phyloP scores from a whole-genome alignment of 2,888 invertebrate genomes.

The Dastarcus helophoroides region DNA sequence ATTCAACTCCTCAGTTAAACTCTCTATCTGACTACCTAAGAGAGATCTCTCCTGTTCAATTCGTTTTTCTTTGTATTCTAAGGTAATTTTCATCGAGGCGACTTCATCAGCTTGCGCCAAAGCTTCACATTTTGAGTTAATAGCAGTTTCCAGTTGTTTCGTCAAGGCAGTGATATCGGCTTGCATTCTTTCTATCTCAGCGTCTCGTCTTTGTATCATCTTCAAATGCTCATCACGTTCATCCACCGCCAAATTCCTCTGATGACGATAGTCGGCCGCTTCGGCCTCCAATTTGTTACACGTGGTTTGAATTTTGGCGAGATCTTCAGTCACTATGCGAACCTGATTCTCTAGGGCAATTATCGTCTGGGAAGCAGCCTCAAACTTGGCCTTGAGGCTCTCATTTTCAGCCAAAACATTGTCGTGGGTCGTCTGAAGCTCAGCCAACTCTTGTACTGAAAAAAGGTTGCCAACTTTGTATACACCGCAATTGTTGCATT shows the following conservation, averaged over 20 bases:
- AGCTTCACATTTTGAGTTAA: conserved; percentile 75
- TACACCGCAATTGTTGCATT: too few species aligned
- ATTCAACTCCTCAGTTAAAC: conserved; percentile 66
- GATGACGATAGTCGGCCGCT: conserved; percentile 51
- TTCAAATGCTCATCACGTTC: conserved; percentile 64
- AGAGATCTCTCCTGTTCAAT: conserved; percentile 72
- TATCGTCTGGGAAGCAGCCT: conserved; percentile 49
- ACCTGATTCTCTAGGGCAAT: conserved; percentile 54
- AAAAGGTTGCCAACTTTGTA: conserved; percentile 9
- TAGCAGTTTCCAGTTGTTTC: conserved; percentile 63
- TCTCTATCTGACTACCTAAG: conserved; percentile 65
- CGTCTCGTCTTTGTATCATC: conserved; percentile 58
- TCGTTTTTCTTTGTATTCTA: conserved; percentile 73
- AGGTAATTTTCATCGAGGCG: conserved; percentile 63
- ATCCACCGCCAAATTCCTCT: conserved; percentile 58
- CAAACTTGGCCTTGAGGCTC: conserved; percentile 49
- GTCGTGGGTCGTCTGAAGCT: conserved; percentile 43
- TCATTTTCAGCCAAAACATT: conserved; percentile 51
- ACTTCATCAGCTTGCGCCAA: conserved; percentile 69
- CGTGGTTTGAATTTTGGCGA: conserved; percentile 51
- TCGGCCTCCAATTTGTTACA: conserved; percentile 55
- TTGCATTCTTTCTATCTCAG: conserved; percentile 61
- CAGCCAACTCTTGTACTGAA: conserved; percentile 47
- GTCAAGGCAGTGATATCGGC: conserved; percentile 56
- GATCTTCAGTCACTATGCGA: conserved; percentile 48